A percentile compares a stretch with the other conserved stretches of the same genome.
Conservation (phyloP, 2,888 invertebrate species). For the Cyclophora punctaria region DNA sequence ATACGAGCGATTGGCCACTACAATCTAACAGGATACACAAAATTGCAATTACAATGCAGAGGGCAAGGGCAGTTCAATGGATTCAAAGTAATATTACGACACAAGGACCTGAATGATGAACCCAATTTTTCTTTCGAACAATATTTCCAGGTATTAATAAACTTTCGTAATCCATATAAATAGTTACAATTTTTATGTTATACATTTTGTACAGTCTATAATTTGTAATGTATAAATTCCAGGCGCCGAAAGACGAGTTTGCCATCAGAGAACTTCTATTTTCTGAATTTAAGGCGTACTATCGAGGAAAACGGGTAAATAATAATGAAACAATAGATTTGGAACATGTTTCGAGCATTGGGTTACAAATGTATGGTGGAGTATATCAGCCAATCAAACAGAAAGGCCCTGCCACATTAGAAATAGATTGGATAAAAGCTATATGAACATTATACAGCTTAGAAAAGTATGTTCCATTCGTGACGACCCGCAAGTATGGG, state of each 20-base stretch:
- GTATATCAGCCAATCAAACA: conserved; percentile 78
- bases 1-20: conserved; percentile 65
- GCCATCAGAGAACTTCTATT: conserved; percentile 69
- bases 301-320: conserved; percentile 73
- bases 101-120: conserved; percentile 72
- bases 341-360: conserved; percentile 75
- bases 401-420: conserved; percentile 77
- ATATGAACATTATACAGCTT: conserved; percentile 23
- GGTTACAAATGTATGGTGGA: conserved; percentile 79
- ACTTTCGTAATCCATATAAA: too few species aligned
- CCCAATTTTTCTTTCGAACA: conserved; percentile 78
- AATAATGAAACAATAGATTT: conserved; percentile 74
- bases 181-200: too few species aligned
- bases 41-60: conserved; percentile 71
- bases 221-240: conserved; percentile 23
- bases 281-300: conserved; percentile 76
- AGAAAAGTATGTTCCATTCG: too few species aligned
- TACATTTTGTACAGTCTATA: not conserved
- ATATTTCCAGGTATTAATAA: conserved; percentile 59
- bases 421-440: conserved; percentile 77
- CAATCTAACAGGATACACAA: conserved; percentile 63
- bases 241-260: conserved; percentile 73
- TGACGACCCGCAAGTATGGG: too few species aligned
- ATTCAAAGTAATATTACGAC: conserved; percentile 77
- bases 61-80: conserved; percentile 75